phyloP scores from a whole-genome alignment of 2,797 vertebrate genomes.

The Linurgus olivaceus region DNA sequence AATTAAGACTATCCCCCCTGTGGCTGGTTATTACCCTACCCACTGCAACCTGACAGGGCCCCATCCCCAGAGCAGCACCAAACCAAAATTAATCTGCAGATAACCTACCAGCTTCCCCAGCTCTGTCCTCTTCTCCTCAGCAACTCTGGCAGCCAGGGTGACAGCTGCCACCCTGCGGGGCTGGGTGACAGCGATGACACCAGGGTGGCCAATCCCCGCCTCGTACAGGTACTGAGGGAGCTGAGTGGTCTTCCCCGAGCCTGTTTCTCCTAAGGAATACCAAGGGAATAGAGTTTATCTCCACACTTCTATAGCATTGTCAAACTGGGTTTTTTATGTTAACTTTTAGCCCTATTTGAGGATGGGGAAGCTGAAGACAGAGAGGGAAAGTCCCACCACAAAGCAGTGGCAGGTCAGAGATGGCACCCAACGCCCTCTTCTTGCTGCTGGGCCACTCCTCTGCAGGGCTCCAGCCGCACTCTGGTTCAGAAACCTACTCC shows the following conservation, averaged over 20 bases:
- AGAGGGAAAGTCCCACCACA: neutral
- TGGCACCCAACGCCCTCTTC: accelerated
- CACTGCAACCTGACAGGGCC: neutral
- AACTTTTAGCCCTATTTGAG: neutral
- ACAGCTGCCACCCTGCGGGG: slow-evolving; percentile 94
- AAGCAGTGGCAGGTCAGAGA: neutral
- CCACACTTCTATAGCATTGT: accelerated
- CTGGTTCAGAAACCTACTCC: neutral
- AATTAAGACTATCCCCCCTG: accelerated
- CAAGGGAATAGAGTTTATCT: neutral
- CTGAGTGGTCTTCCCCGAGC: slow-evolving; percentile 97
- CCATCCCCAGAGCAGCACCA: neutral
- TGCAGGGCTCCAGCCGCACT: neutral
- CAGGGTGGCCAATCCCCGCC: slow-evolving; percentile 85
- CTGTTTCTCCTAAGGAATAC: slow-evolving; percentile 86
- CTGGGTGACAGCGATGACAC: slow-evolving; percentile 89
- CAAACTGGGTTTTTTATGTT: accelerated
- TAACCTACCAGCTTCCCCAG: slow-evolving; percentile 89
- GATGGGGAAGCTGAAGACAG: neutral
- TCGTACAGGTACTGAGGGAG: slow-evolving; percentile 96
- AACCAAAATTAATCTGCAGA: neutral
- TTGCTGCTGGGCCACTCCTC: neutral
- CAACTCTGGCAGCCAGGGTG: slow-evolving; percentile 90
- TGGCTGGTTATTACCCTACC: neutral
- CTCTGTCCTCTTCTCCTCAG: slow-evolving; percentile 90